Evolutionary conservation across 1,140 invertebrate species (phyloP).

Genomic region (Calycopis cecrops): DNA sequence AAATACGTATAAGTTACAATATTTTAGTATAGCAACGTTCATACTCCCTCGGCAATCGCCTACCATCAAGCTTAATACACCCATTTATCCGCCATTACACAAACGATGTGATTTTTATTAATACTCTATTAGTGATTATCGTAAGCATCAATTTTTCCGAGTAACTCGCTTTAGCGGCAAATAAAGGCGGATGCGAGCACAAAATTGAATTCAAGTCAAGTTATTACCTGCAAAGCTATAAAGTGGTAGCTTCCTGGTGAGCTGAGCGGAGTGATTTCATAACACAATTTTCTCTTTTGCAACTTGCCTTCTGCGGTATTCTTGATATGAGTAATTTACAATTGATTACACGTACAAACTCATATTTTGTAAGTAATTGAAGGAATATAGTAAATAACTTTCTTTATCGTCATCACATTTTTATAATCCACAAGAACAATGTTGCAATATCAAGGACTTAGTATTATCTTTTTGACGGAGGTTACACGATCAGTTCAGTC

Average conservation of each 20-base stretch:
- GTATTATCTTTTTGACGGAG: too few relatives aligned
- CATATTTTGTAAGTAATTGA: conserved; percentile 8
- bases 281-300: conserved; percentile 65
- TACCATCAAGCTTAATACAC: neutral
- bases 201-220: conserved; percentile 47
- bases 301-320: conserved; percentile 48
- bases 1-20: too few relatives aligned
- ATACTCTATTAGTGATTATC: neutral
- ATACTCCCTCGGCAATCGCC: neutral
- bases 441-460: too few relatives aligned
- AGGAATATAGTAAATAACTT: neutral
- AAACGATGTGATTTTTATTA: conserved; percentile 3
- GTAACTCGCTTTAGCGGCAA: conserved; percentile 19
- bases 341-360: conserved; percentile 31
- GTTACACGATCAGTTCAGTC: too few relatives aligned
- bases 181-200: conserved; percentile 17
- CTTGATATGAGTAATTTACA: conserved; percentile 42
- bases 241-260: conserved; percentile 48
- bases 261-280: conserved; percentile 61
- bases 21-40: neutral
- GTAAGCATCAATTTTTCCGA: conserved; percentile 7
- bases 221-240: conserved; percentile 54
- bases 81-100: neutral
- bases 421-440: too few relatives aligned
- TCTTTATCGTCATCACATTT: neutral